Conservation (phyloP, 2,113 vertebrate genomes). For the Grammomys surdaster region DNA sequence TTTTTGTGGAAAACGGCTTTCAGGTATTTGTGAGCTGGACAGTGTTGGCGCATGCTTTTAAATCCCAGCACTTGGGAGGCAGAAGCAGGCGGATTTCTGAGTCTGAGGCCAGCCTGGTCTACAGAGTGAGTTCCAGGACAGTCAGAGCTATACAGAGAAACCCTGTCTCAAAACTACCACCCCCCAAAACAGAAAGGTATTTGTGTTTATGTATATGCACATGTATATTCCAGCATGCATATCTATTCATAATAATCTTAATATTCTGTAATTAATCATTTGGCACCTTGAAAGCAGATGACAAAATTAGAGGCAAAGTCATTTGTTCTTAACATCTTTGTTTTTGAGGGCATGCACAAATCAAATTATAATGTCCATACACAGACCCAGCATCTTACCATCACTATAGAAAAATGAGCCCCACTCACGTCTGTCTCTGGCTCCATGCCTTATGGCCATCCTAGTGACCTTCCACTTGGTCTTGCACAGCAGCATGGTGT, state of each 20-base stretch:
- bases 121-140: too few species aligned
- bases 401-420: neutral
- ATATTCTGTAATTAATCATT: constrained; percentile 41
- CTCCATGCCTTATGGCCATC: neutral
- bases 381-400: neutral
- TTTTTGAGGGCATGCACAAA: constrained; percentile 1
- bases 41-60: too few species aligned
- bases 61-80: too few species aligned
- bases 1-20: constrained; percentile 41
- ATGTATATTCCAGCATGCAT: neutral
- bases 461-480: neutral
- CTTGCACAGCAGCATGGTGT: neutral
- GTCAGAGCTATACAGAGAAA: too few species aligned
- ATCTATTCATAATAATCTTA: constrained; percentile 11
- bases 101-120: too few species aligned
- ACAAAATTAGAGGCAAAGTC: neutral
- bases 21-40: neutral
- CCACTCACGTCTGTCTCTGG: neutral
- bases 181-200: neutral
- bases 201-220: neutral
- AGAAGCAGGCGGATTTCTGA: too few species aligned
- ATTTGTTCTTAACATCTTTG: neutral
- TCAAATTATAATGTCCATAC: neutral
- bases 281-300: neutral
- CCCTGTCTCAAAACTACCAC: too few species aligned